Conservation (phyloP, 2,888 invertebrate species). For the Drosophila quinaria region DNA sequence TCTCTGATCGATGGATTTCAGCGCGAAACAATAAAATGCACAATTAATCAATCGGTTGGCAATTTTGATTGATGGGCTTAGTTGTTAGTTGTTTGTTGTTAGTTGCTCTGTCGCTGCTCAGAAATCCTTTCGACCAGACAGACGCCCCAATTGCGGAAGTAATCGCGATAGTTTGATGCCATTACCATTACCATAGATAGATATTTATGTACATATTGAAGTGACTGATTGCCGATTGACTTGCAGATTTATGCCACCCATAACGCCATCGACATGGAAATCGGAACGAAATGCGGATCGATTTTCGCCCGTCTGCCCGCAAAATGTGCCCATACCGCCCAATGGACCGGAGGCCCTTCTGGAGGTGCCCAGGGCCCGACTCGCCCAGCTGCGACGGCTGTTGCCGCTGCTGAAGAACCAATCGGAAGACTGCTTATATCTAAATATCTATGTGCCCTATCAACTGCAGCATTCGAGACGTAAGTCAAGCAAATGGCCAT, state of each 20-base stretch:
- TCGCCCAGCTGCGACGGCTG: slow-evolving; percentile 93
- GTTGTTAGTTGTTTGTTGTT: slow-evolving; percentile 66
- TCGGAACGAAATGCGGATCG: slow-evolving; percentile 92
- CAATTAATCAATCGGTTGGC: slow-evolving; percentile 73
- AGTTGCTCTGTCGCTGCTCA: slow-evolving; percentile 36
- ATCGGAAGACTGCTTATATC: slow-evolving; percentile 98
- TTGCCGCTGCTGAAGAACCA: slow-evolving; percentile 95
- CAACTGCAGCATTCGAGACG: slow-evolving; percentile 83
- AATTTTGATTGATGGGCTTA: slow-evolving; percentile 69
- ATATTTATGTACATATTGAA: slow-evolving; percentile 3
- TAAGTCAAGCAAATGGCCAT: slow-evolving; percentile 68
- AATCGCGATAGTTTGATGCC: slow-evolving; percentile 49
- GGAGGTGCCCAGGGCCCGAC: slow-evolving; percentile 92
- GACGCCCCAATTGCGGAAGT: slow-evolving; percentile 25
- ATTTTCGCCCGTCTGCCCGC: slow-evolving; percentile 95
- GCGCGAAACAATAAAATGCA: slow-evolving; percentile 76
- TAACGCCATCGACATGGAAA: slow-evolving; percentile 95
- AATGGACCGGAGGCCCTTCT: slow-evolving; percentile 87
- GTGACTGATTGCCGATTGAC: slow-evolving; percentile 36
- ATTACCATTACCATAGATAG: slow-evolving; percentile 26
- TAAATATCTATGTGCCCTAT: slow-evolving; percentile 97
- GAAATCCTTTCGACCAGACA: slow-evolving; percentile 32
- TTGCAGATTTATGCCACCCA: slow-evolving; percentile 95
- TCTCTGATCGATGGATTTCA: slow-evolving; percentile 72
- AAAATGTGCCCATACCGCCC: slow-evolving; percentile 89